Evolutionary conservation across 30 jellyfish, hydroid and myxozoan species (phyloP), one percentile per base, ranked within the genome.

Genomic region (Hydra vulgaris): DNA sequence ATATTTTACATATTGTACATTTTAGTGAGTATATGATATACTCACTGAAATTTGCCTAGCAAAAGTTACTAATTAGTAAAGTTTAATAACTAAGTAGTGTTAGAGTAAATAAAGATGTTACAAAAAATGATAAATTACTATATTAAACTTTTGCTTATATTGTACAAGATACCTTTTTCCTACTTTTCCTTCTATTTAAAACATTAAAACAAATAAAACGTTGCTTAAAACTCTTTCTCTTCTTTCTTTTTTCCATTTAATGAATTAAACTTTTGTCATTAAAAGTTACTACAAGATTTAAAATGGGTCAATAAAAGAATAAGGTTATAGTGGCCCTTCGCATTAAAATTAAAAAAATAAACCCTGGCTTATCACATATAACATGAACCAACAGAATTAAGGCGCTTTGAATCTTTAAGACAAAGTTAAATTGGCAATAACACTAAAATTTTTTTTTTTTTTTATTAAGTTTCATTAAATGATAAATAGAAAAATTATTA

Each of bases 181-280:
- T 78, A 17, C 81, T 81, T 56, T 78, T 78, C 18, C 69, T 78
- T 52, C 85, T 54, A 78, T 78, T 78, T 54, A 78, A 61, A 15
- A 75, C 66, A 61, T 78, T 78, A 54, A 61, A 78, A 53, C 85
- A 78, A 78, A 78, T 77, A 66, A 78, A 78, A 66, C 85, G 85
- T 78, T 78, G 66, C n/a, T 78, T 78, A 61, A 78, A 61, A 61
- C 85, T 78, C 54, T 78, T 78, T 77, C 69, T 78, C 27, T 69
- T 69, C 27, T 24, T 24, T 69, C 76, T 69, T 69, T 69, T 69
- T 69, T 69, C 76, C 76, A 69, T 21, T 40, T 40, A 40, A 3
- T 40, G 61, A 5, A 40, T 12, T 40, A 40, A 40, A 40, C 61
- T 40, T 40, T 40, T 40, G 61, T 40, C 61, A 40, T 40, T 3